A percentile compares a stretch with the other conserved stretches of the same genome.
Evolutionary conservation across 1,140 invertebrate species (phyloP).

Genomic region (Bombus superbus): DNA sequence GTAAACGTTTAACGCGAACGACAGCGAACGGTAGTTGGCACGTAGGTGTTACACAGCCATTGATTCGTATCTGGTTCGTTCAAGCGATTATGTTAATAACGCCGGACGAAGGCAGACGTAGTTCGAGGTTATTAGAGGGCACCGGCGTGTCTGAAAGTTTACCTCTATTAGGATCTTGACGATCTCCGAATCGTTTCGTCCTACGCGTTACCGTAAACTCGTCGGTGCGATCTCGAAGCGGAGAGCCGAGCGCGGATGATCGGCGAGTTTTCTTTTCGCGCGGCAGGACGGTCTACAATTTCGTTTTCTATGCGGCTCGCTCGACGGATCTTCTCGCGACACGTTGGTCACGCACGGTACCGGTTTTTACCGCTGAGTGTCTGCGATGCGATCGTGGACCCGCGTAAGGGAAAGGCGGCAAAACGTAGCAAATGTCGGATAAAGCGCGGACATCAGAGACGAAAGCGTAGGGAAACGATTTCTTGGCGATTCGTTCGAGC

Average conservation of each 20-base stretch:
- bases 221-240: neutral
- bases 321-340: neutral
- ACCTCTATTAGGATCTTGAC: neutral
- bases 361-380: neutral
- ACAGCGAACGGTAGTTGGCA: neutral
- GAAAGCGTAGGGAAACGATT: neutral
- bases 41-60: neutral
- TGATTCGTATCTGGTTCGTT: neutral
- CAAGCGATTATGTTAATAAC: slow-evolving; percentile 1
- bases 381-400: neutral
- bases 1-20: no score
- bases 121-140: neutral
- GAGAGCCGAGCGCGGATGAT: neutral
- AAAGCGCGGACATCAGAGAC: neutral
- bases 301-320: slow-evolving; percentile 7
- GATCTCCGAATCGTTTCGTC: neutral
- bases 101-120: neutral
- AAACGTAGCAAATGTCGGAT: neutral
- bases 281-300: neutral
- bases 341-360: neutral
- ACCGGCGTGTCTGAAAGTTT: neutral
- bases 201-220: neutral
- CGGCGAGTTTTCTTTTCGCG: neutral
- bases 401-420: neutral
- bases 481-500: neutral